Conservation (phyloP, 1,140 invertebrate genomes). For the Carposina sasakii region DNA sequence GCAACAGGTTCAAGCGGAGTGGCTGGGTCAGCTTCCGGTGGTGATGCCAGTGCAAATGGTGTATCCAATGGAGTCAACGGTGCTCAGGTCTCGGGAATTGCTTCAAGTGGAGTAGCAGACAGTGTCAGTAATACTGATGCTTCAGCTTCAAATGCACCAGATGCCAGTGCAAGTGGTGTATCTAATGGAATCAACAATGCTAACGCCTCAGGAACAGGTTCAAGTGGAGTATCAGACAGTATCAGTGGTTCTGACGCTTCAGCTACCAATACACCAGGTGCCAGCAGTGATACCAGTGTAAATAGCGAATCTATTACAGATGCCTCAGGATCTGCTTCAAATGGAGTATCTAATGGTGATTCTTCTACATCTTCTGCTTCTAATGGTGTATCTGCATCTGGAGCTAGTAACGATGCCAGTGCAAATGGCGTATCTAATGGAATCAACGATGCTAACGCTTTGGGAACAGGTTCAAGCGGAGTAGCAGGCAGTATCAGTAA, state of each 20-base stretch:
- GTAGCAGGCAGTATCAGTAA: too few relatives aligned
- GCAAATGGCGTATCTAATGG: not conserved
- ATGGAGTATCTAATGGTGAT: not conserved
- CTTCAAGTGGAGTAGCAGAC: too few relatives aligned
- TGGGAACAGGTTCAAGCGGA: too few relatives aligned
- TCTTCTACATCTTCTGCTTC: not conserved
- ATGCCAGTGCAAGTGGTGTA: not conserved
- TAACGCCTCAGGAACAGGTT: not conserved
- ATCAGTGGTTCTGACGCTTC: not conserved
- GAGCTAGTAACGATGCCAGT: not conserved
- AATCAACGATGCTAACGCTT: not conserved
- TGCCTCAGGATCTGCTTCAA: too few relatives aligned
- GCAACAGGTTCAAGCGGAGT: not conserved
- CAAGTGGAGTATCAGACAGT: not conserved
- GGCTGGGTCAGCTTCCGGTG: not conserved
- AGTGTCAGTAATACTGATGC: too few relatives aligned
- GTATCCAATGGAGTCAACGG: not conserved
- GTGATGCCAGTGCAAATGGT: not conserved
- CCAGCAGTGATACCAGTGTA: too few relatives aligned
- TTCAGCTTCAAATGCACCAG: too few relatives aligned
- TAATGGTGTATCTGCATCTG: not conserved
- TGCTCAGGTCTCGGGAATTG: too few relatives aligned
- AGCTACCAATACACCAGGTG: not conserved
- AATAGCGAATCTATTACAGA: too few relatives aligned
- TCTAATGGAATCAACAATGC: not conserved